Base-by-base conservation (phyloP, 2,113 vertebrate genomes). In the Albula glossodonta region DNA sequence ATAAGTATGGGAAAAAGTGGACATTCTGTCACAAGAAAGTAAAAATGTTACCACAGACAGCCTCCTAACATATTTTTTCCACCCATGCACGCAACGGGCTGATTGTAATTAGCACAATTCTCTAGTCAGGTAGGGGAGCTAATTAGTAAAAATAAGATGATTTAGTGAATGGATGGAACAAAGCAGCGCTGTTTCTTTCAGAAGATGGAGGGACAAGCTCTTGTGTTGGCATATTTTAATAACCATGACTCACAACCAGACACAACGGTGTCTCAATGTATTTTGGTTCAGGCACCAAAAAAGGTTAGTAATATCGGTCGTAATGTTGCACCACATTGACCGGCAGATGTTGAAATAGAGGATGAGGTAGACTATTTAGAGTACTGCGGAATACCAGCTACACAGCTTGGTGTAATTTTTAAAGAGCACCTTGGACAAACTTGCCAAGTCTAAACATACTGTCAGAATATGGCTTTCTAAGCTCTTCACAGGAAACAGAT, bases 381-480 rank as follows among this genome's bases (percentile, higher is more conserved):
- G 83, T 19, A 5, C 48, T n/a, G 63, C 0, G 66, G 5, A 51
- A 41, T n/a, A 77, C 22, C 9, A 70, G 51, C n/a, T 84, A 31
- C n/a, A 74, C 63, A 15, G 63, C 51, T 17, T 53, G 7, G 49
- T 74, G 12, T 25, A 31, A 25, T 50, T 77, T 41, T 66, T 66
- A 22, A 66, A 66, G 3, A 66, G 60, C 60, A 15, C 60, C 60
- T 66, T 9, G 3, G 17, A 66, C 25, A 19, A 77, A 31, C 70
- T 74, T n/a, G 63, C 83, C 22, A 50, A 84, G 70, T 74, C n/a
- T 51, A 84, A 84, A 74, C 49, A 84, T 52, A 10, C 12, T 12
- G 7, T 52, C 63, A 84, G 51, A 19, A 63, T 4, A 31, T 19
- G 41, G 83, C 49, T 22, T n/a, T 77, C 22, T 74, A 19, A 52